Conservation (phyloP, 2,888 invertebrate species). For the Chaetogeoica ovagalla region DNA sequence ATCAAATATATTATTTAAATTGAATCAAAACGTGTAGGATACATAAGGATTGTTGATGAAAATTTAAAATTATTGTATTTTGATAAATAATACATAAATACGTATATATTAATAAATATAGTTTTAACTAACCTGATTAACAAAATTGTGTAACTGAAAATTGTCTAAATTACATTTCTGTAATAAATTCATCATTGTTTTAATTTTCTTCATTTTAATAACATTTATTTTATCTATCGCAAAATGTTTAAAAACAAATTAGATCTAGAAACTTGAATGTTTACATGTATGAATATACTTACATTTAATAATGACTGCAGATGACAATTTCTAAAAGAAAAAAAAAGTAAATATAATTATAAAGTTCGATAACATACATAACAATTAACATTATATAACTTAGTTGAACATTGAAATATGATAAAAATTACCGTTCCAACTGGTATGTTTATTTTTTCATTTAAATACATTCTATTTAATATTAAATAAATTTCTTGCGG, state of each 20-base stretch:
- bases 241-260: background rate
- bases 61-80: too few species aligned
- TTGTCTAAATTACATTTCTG: background rate
- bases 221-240: background rate
- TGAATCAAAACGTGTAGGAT: too few species aligned
- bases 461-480: constrained; percentile 32
- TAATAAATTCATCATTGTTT: constrained; percentile 6
- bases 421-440: constrained; percentile 1
- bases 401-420: background rate
- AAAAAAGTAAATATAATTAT: constrained; percentile 6
- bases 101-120: too few species aligned
- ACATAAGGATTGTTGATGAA: too few species aligned
- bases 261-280: background rate
- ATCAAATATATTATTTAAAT: too few species aligned
- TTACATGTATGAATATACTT: background rate
- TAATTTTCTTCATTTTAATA: background rate
- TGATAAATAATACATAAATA: too few species aligned
- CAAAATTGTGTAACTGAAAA: constrained; percentile 30
- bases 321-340: constrained; percentile 14
- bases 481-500: constrained; percentile 35
- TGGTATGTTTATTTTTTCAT: constrained; percentile 5
- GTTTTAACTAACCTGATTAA: constrained; percentile 34
- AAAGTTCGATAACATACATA: background rate
- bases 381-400: background rate
- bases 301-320: background rate